Evolutionary conservation across 2,797 vertebrate genomes (phyloP).

Genomic region (Gymnoscopelus microlampas): DNA sequence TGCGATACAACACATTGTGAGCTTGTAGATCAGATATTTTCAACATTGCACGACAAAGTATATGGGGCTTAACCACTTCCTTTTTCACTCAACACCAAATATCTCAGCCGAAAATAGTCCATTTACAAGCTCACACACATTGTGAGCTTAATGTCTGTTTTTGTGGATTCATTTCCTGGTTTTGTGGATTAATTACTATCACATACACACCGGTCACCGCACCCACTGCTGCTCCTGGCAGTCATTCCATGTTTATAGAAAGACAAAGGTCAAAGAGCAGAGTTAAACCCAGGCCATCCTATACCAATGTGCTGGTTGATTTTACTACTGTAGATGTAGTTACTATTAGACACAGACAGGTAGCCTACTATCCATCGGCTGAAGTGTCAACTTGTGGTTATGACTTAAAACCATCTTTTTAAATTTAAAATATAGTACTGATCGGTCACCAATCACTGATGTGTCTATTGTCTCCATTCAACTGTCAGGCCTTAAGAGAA

Average conservation of each 20-base stretch:
- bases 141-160: too few relatives aligned
- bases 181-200: neutral
- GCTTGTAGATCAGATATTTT: too few relatives aligned
- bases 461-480: neutral
- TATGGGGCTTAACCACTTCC: too few relatives aligned
- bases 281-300: neutral
- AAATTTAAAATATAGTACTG: neutral
- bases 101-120: too few relatives aligned
- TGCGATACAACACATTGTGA: too few relatives aligned
- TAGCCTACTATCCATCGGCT: neutral
- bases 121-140: neutral
- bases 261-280: neutral
- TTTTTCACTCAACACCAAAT: too few relatives aligned
- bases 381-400: neutral
- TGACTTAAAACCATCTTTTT: slow-evolving; percentile 1
- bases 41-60: too few relatives aligned
- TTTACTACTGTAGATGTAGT: neutral
- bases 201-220: neutral
- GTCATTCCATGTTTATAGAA: neutral
- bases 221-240: neutral
- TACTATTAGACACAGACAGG: neutral
- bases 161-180: neutral
- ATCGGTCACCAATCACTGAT: too few relatives aligned
- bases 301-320: neutral
- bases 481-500: too few relatives aligned